Conservation (phyloP, 2,888 invertebrate genomes). For the Diarsia dahlii region DNA sequence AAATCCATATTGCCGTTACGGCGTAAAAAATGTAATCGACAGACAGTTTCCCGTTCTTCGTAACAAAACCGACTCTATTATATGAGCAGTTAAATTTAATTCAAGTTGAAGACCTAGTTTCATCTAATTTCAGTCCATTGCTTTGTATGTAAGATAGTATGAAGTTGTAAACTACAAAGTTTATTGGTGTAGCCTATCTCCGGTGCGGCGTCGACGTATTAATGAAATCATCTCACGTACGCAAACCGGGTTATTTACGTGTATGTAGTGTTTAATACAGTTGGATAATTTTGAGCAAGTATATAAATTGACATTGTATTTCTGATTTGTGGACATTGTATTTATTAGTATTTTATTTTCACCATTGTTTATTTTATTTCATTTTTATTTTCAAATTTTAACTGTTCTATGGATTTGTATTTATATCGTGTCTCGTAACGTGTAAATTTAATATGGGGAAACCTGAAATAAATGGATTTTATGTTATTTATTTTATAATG, state of each 20-base stretch:
- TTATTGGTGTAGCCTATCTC: constrained; percentile 21
- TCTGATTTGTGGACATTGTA: too few species aligned
- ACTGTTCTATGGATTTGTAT: too few species aligned
- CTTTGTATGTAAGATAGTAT: neutral
- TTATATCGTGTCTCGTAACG: too few species aligned
- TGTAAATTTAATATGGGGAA: too few species aligned
- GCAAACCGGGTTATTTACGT: neutral
- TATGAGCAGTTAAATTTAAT: constrained; percentile 12
- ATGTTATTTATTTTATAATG: neutral
- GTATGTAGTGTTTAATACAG: constrained; percentile 5
- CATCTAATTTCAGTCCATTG: constrained; percentile 19
- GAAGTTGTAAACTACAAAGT: constrained; percentile 21
- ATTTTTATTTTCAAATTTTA: too few species aligned
- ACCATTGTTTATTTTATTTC: too few species aligned
- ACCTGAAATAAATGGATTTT: too few species aligned
- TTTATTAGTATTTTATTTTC: too few species aligned
- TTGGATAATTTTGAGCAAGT: neutral
- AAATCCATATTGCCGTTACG: neutral
- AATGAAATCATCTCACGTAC: constrained; percentile 23
- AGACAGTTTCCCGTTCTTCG: neutral
- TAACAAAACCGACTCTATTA: neutral
- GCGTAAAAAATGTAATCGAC: neutral
- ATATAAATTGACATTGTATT: too few species aligned
- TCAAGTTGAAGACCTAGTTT: neutral
- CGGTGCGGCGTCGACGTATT: constrained; percentile 16